These are phyloP conservation scores for Dione vanillae DNA, from an alignment of 2,888 invertebrate species.

Conservation along the genomic window DNA sequence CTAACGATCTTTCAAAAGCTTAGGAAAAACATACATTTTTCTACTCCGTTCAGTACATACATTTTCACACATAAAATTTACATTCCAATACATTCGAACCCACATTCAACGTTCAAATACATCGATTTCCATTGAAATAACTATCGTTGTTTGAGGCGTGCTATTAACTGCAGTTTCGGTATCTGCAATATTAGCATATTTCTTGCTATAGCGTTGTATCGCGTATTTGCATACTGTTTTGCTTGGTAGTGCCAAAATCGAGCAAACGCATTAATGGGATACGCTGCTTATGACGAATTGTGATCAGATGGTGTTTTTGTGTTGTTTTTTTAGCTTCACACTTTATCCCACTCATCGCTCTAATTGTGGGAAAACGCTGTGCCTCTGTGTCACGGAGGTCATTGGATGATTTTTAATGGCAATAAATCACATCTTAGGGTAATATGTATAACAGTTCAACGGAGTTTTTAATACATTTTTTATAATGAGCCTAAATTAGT, in stretches of 20 bases:
- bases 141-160: conserved; percentile 13
- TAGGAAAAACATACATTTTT: neutral
- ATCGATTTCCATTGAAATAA: conserved; percentile 13
- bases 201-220: conserved; percentile 33
- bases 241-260: conserved; percentile 34
- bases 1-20: too few species aligned
- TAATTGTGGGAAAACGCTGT: too few species aligned
- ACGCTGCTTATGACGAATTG: conserved; percentile 6
- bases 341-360: too few species aligned
- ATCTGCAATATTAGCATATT: conserved; percentile 32
- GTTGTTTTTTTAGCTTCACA: neutral
- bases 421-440: too few species aligned
- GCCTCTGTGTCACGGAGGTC: too few species aligned
- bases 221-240: conserved; percentile 36
- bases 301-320: neutral
- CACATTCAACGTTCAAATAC: conserved; percentile 2
- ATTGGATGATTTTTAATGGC: too few species aligned
- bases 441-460: too few species aligned
- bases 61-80: neutral
- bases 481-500: too few species aligned
- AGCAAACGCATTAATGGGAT: conserved; percentile 26
- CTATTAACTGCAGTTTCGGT: conserved; percentile 30
- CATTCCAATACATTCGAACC: conserved; percentile 13
- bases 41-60: neutral
- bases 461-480: too few species aligned